Base-by-base conservation (phyloP, 2,113 vertebrate genomes). In the Embiotoca jacksoni region DNA sequence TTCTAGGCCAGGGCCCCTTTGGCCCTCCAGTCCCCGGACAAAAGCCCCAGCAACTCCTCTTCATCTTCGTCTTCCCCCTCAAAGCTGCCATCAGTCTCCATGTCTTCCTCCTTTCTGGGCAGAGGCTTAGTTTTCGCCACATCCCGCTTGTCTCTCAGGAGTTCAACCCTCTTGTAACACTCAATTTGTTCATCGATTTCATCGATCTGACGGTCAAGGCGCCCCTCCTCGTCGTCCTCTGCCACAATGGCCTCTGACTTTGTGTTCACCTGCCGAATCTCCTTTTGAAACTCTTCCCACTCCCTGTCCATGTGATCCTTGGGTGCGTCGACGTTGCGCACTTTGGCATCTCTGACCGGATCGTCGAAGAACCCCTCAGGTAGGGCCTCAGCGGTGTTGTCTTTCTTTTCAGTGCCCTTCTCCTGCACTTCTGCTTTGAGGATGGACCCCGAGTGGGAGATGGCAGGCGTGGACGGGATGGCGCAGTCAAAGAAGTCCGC, bases 201-300 rank as follows among this genome's bases (percentile, higher is more conserved):
- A 55, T 96, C 97, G 68, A 99, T 98, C 89, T 99, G 97, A 23
- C 98, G 95, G 80, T 98, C 98, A 60, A 99, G 56, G 3, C 98
- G 96, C 1, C 96, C 97, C 83, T 99, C 97, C 84, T 99, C 98
- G 83, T 99, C 98, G 52, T 99, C 97, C 91, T 97, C 97, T 0
- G 97, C 97, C 47, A 99, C 97, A 41, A 99, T 99, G 62, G 98
- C 98, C 79, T 99, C 98, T 1, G 98, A 99, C 46, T 97, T 96
- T 1, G 93, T 99, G 93, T 96, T 98, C 75, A 99, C 97, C 90
- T 98, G 97, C 61, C 97, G 93, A 69, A 99, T 98, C 89, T 96
- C 98, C 87, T 99, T 99, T 64, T 99, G 98, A 90, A 99, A 99
- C 89, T 99, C 97, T 85, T 99, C 98, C 98, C 98, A 99, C 86